Conservation (phyloP, 2,797 vertebrate species). For the Lophius americanus region DNA sequence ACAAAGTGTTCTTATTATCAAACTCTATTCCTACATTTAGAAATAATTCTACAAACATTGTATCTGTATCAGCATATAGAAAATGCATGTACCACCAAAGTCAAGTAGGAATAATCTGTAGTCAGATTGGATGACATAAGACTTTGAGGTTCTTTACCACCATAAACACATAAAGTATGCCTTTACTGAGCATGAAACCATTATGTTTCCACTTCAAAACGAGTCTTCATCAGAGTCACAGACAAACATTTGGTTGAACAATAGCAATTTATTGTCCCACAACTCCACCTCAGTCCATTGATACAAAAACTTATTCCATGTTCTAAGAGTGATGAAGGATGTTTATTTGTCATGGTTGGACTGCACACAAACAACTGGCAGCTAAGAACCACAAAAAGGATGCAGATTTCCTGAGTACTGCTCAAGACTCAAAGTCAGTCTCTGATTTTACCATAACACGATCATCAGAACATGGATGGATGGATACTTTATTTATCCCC, state of each 20-base stretch:
- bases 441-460: constrained; percentile 4
- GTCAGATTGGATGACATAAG: background rate
- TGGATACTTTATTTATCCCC: too few species aligned
- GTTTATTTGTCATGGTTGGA: constrained; percentile 3
- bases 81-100: background rate
- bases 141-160: background rate
- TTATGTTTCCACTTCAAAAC: constrained; percentile 5
- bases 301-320: constrained; percentile 4
- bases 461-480: background rate
- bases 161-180: background rate
- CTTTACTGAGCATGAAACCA: background rate
- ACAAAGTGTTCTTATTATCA: too few species aligned
- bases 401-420: constrained; percentile 13
- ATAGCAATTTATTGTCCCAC: background rate
- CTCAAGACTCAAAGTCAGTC: constrained; percentile 6
- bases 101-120: too few species aligned
- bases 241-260: background rate
- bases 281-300: constrained; percentile 1
- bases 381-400: constrained; percentile 7
- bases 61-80: too few species aligned
- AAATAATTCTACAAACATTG: too few species aligned
- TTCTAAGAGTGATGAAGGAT: background rate
- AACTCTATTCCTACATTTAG: too few species aligned
- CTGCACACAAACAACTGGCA: constrained; percentile 15
- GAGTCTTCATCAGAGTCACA: constrained; percentile 21